Evolutionary conservation across 2,888 invertebrate species (phyloP).

Genomic region (Toxonevra muliebris): DNA sequence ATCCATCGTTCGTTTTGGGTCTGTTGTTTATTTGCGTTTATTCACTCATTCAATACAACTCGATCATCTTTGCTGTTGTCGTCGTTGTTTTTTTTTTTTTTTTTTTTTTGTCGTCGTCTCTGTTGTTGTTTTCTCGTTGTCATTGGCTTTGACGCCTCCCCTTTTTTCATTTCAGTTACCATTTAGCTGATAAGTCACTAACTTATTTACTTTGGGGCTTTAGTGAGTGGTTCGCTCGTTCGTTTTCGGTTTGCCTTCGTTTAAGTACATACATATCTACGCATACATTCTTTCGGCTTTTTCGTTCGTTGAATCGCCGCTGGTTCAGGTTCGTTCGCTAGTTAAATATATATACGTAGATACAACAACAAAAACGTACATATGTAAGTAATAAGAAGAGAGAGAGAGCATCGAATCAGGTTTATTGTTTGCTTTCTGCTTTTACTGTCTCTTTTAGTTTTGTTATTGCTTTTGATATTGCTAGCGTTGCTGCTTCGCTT

Average conservation of each 20-base stretch:
- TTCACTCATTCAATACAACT: conserved; percentile 39
- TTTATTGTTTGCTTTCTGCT: conserved; percentile 29
- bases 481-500: background rate
- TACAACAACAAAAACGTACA: too few species aligned
- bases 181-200: conserved; percentile 51
- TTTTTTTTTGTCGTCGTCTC: too few species aligned
- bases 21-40: conserved; percentile 42
- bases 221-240: conserved; percentile 36
- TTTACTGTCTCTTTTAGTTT: conserved; percentile 17
- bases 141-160: conserved; percentile 57
- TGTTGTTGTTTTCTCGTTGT: conserved; percentile 19
- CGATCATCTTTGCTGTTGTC: too few species aligned
- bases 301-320: background rate
- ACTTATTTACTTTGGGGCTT: conserved; percentile 54
- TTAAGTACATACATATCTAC: background rate
- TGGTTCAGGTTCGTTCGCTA: too few species aligned
- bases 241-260: conserved; percentile 13
- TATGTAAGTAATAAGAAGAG: background rate
- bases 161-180: conserved; percentile 46
- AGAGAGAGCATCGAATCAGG: conserved; percentile 36
- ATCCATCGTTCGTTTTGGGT: background rate
- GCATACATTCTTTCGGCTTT: conserved; percentile 14
- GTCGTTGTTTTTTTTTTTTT: too few species aligned
- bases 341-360: too few species aligned
- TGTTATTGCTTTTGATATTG: conserved; percentile 2